These are phyloP conservation scores for Aleiodes alternator DNA, from an alignment of 2,888 invertebrate species.

Conservation along the genomic window DNA sequence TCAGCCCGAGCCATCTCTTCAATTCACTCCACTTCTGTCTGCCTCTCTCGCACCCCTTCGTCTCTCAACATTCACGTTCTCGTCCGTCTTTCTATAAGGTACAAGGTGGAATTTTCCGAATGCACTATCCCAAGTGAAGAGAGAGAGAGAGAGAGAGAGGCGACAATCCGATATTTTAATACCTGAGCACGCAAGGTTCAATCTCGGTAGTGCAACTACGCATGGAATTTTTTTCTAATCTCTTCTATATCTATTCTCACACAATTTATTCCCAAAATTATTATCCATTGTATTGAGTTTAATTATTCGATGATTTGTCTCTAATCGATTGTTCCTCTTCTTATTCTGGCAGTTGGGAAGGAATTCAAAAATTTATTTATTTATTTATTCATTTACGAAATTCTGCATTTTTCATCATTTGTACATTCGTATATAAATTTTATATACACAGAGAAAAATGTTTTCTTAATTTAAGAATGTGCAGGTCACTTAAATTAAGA, in stretches of 20 bases:
- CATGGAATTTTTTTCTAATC: constrained; percentile 59
- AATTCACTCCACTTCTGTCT: constrained; percentile 44
- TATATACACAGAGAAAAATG: too few species aligned
- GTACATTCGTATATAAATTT: too few species aligned
- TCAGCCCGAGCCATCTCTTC: constrained; percentile 29
- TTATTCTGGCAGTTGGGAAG: not conserved
- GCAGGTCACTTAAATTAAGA: too few species aligned
- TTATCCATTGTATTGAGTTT: not conserved
- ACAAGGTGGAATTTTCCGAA: constrained; percentile 54
- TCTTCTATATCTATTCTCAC: constrained; percentile 13
- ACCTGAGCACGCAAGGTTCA: constrained; percentile 62
- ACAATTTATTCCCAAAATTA: not conserved
- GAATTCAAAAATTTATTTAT: too few species aligned
- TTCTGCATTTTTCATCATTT: too few species aligned
- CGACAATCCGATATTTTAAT: constrained; percentile 68
- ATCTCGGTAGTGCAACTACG: constrained; percentile 62
- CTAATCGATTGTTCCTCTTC: not conserved
- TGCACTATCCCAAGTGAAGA: constrained; percentile 48
- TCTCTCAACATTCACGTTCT: constrained; percentile 42
- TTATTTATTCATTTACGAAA: too few species aligned
- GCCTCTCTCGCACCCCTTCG: constrained; percentile 9
- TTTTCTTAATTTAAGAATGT: too few species aligned
- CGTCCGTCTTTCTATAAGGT: constrained; percentile 48
- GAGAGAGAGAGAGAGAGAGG: constrained; percentile 29
- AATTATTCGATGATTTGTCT: not conserved